phyloP scores from a whole-genome alignment of 2,113 vertebrate genomes.

The Mesocricetus auratus region DNA sequence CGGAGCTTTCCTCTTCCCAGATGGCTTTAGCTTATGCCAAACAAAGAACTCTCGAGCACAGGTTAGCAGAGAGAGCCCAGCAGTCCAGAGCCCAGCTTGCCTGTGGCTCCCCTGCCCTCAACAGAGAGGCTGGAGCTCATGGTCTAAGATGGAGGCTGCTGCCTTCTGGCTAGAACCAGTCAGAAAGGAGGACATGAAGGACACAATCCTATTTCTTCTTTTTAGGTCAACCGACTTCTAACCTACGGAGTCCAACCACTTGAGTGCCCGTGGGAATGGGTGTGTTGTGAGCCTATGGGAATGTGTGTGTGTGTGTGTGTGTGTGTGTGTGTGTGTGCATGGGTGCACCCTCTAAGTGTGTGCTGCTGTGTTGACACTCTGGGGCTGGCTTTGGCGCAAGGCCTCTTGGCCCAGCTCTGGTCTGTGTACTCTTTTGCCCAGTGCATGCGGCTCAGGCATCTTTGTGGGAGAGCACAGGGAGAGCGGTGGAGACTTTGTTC shows the following conservation, averaged over 20 bases:
- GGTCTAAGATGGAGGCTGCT: neutral
- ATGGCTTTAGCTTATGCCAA: too few species aligned
- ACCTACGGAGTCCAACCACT: fast-evolving
- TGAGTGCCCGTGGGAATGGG: neutral
- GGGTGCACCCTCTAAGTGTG: neutral
- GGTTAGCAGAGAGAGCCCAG: neutral
- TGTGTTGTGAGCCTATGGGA: too few species aligned
- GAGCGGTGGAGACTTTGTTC: neutral
- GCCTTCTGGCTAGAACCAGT: neutral
- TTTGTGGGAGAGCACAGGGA: neutral
- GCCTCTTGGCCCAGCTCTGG: neutral
- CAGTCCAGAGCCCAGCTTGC: fast-evolving
- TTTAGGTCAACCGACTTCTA: too few species aligned
- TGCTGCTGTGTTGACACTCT: neutral
- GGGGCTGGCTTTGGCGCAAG: neutral
- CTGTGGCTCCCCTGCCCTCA: neutral
- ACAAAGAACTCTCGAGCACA: neutral
- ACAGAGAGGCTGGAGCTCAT: neutral
- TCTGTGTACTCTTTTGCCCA: neutral
- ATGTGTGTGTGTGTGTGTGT: neutral
- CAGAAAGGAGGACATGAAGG: neutral
- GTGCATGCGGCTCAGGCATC: neutral
- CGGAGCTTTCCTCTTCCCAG: too few species aligned
- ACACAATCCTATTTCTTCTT: fast-evolving
- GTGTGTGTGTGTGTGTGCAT: neutral